Percentiles rank a stretch among this genome's conserved stretches.
Conservation (phyloP, 2,797 vertebrate genomes). For the Melanotaenia nigrans region DNA sequence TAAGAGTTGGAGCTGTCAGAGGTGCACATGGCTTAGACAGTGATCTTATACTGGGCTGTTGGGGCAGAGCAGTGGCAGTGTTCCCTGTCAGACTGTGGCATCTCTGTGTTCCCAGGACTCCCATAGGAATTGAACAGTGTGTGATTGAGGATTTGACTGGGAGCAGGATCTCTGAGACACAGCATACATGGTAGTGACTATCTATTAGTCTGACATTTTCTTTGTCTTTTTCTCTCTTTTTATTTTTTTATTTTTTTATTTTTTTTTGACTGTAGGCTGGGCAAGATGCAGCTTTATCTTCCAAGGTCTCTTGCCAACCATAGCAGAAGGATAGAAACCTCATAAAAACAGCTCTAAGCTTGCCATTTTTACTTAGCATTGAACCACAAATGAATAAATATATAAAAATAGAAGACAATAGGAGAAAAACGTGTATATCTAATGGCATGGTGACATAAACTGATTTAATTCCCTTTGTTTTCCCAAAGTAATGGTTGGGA, state of each 20-base stretch:
- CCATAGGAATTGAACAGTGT: slow-evolving; percentile 55
- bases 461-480: slow-evolving; percentile 32
- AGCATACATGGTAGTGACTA: slow-evolving; percentile 59
- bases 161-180: slow-evolving; percentile 60
- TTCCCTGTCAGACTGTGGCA: slow-evolving; percentile 66
- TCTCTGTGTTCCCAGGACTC: slow-evolving; percentile 58
- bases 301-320: slow-evolving; percentile 65
- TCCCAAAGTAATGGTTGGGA: slow-evolving; percentile 31
- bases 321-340: slow-evolving; percentile 71
- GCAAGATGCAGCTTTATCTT: slow-evolving; percentile 61
- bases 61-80: slow-evolving; percentile 59
- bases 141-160: slow-evolving; percentile 77
- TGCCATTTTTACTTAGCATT: slow-evolving; percentile 61
- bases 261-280: slow-evolving; percentile 61
- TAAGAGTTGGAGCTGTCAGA: slow-evolving; percentile 60
- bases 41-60: slow-evolving; percentile 61
- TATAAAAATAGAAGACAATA: slow-evolving; percentile 1
- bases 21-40: slow-evolving; percentile 57
- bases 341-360: slow-evolving; percentile 64
- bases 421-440: slow-evolving; percentile 37
- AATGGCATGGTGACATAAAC: slow-evolving; percentile 34
- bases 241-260: no score
- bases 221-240: slow-evolving; percentile 17
- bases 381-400: slow-evolving; percentile 27
- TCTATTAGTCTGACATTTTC: slow-evolving; percentile 67